These are phyloP conservation scores for Electrona antarctica DNA, from an alignment of 2,113 vertebrate genomes.

Conservation along the genomic window DNA sequence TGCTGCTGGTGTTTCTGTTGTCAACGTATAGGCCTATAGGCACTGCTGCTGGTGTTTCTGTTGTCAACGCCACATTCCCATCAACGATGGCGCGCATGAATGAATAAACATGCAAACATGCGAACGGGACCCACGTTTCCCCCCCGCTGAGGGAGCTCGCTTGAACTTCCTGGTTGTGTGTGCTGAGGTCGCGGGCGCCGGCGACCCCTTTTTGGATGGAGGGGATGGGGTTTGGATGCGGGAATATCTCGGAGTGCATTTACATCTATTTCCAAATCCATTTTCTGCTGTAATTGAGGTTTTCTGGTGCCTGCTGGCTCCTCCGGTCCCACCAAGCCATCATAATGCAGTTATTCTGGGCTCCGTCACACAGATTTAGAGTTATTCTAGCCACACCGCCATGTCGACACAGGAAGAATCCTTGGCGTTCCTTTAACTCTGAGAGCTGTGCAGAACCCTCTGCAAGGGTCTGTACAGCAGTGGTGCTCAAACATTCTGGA, in stretches of 20 bases:
- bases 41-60: constrained; percentile 31
- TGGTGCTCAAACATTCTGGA: too few relatives aligned
- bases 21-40: constrained; percentile 46
- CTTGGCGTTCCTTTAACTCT: too few relatives aligned
- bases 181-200: background rate
- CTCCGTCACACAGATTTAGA: constrained; percentile 66
- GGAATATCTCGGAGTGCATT: constrained; percentile 42
- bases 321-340: constrained; percentile 58
- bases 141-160: constrained; percentile 30
- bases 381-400: constrained; percentile 52
- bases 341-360: constrained; percentile 63
- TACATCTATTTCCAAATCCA: constrained; percentile 51
- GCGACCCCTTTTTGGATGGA: background rate
- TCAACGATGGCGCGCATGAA: constrained; percentile 49
- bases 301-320: constrained; percentile 58
- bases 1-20: constrained; percentile 34
- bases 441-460: too few relatives aligned
- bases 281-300: constrained; percentile 56
- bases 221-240: constrained; percentile 8
- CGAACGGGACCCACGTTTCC: constrained; percentile 41
- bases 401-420: constrained; percentile 15
- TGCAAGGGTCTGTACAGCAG: too few relatives aligned
- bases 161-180: constrained; percentile 36
- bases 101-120: constrained; percentile 54
- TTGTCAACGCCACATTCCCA: constrained; percentile 62